These are phyloP conservation scores for Dendrolimus houi DNA, from an alignment of 2,888 invertebrate species.

Conservation along the genomic window DNA sequence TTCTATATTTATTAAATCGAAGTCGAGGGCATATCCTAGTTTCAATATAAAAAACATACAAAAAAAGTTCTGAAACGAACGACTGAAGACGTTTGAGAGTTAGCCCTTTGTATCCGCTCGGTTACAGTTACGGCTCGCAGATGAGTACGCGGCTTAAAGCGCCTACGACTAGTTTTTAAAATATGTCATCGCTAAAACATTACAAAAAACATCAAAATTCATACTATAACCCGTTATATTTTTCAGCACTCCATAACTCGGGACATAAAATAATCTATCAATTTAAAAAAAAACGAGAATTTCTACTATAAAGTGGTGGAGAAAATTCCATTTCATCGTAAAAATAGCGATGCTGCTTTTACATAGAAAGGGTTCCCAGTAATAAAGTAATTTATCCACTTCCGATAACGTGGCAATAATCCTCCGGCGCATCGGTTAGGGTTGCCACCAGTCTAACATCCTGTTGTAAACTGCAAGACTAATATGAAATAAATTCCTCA, in stretches of 20 bases:
- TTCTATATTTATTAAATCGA: too few species aligned
- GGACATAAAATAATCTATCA: slow-evolving; percentile 33
- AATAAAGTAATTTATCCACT: slow-evolving; percentile 72
- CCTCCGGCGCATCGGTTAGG: slow-evolving; percentile 30
- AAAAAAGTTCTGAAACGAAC: too few species aligned
- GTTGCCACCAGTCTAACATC: not conserved
- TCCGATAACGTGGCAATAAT: slow-evolving; percentile 66
- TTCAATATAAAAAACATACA: too few species aligned
- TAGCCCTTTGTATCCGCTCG: too few species aligned
- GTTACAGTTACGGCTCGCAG: too few species aligned
- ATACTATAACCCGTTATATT: slow-evolving; percentile 7
- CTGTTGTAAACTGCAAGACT: too few species aligned
- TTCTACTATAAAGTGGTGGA: slow-evolving; percentile 39
- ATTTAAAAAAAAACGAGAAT: slow-evolving; percentile 50
- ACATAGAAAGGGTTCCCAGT: slow-evolving; percentile 54
- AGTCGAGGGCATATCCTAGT: too few species aligned
- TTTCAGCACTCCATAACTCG: slow-evolving; percentile 24
- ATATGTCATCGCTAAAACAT: too few species aligned
- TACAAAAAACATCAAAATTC: slow-evolving; percentile 8
- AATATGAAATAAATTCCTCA: too few species aligned
- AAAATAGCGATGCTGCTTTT: slow-evolving; percentile 45
- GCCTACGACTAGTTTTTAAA: too few species aligned
- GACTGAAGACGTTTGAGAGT: too few species aligned
- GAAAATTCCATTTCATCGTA: slow-evolving; percentile 48
- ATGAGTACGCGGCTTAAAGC: too few species aligned